Evolutionary conservation across 92 coral and sea anemone genomes (phyloP).

Genomic region (Montipora capitata): DNA sequence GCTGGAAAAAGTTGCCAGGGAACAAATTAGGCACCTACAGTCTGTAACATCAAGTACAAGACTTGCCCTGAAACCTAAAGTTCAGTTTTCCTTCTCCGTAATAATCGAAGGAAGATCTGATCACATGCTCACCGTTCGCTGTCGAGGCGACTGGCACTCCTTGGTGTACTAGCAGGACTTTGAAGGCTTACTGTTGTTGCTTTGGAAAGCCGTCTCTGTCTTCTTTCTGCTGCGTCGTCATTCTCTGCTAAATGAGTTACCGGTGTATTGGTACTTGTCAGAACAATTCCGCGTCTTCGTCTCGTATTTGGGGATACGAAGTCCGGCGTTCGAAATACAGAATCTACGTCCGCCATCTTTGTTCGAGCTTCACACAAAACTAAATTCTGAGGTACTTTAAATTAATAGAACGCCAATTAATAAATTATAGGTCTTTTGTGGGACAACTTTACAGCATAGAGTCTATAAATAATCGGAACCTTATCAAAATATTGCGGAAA

Average conservation of each 20-base stretch:
- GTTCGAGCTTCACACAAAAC: not conserved
- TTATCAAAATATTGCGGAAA: not conserved
- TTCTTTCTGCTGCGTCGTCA: conserved; percentile 96
- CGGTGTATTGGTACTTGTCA: conserved; percentile 78
- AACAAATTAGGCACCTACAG: too few species aligned
- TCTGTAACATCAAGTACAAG: too few species aligned
- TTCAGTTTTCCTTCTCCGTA: too few species aligned
- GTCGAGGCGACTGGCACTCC: conserved; percentile 87
- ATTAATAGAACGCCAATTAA: not conserved
- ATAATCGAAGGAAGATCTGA: too few species aligned
- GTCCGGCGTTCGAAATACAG: conserved; percentile 81
- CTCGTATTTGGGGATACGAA: conserved; percentile 83
- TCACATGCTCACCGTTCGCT: conserved; percentile 64
- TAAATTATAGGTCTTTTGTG: not conserved
- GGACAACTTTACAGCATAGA: not conserved
- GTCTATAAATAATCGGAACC: not conserved
- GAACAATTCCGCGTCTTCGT: conserved; percentile 79
- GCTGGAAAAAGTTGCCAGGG: too few species aligned
- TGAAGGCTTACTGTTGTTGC: conserved; percentile 86
- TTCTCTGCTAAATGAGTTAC: conserved; percentile 79
- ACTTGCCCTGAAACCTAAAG: too few species aligned
- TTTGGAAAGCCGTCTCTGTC: conserved; percentile 84
- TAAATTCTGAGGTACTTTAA: not conserved
- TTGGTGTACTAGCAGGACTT: conserved; percentile 93
- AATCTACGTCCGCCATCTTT: conserved; percentile 74